These are phyloP conservation scores for Ariopsis seemanni DNA, from an alignment of 2,113 vertebrate genomes.

Conservation along the genomic window DNA sequence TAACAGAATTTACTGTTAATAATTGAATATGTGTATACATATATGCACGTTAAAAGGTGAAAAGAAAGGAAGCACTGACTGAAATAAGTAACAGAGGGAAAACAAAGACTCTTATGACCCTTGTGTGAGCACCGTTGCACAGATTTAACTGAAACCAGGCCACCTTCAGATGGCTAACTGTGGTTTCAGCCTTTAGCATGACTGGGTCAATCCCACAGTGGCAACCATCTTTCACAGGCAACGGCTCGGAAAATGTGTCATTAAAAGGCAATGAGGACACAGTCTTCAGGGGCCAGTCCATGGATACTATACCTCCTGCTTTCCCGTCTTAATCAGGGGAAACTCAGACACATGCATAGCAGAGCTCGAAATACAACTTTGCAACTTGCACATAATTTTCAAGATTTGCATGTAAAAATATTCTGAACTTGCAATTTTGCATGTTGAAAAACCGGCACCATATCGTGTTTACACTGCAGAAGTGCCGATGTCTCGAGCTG, in stretches of 20 bases:
- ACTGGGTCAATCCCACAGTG: constrained; percentile 61
- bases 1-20: not conserved
- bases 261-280: constrained; percentile 69
- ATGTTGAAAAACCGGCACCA: too few species aligned
- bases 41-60: not conserved
- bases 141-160: constrained; percentile 35
- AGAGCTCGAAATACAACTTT: too few species aligned
- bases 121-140: not conserved
- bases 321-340: not conserved
- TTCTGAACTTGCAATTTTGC: too few species aligned
- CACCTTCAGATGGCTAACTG: constrained; percentile 25
- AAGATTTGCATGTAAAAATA: too few species aligned
- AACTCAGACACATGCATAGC: not conserved
- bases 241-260: constrained; percentile 74
- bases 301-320: not conserved
- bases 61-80: not conserved
- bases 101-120: not conserved
- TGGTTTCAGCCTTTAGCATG: constrained; percentile 57
- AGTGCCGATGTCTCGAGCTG: too few species aligned
- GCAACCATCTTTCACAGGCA: constrained; percentile 70
- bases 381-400: too few species aligned
- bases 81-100: not conserved
- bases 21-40: not conserved
- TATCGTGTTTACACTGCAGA: too few species aligned
- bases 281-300: constrained; percentile 36